These are phyloP conservation scores for Cygnus atratus DNA, from an alignment of 2,113 vertebrate genomes.

Conservation along the genomic window DNA sequence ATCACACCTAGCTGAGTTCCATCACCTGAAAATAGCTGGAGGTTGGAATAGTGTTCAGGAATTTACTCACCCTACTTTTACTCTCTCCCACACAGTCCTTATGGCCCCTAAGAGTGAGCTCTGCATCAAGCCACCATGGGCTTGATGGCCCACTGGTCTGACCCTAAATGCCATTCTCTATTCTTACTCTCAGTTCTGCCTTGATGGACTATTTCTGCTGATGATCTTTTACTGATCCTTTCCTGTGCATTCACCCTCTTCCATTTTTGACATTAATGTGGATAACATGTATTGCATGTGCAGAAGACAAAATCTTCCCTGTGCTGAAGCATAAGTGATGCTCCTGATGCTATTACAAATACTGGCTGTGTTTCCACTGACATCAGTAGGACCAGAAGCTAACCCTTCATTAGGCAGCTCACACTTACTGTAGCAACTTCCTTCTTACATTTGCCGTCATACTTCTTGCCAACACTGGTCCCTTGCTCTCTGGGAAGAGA, in stretches of 20 bases:
- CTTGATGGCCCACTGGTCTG: background rate
- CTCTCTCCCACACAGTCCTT: background rate
- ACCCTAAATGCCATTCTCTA: background rate
- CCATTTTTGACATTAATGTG: accelerated
- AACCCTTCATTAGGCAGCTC: background rate
- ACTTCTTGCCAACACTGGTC: background rate
- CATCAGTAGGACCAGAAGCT: background rate
- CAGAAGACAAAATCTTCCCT: background rate
- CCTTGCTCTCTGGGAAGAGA: slow-evolving; percentile 24
- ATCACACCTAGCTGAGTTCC: background rate
- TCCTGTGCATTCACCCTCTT: background rate
- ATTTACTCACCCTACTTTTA: background rate
- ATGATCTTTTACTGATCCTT: background rate
- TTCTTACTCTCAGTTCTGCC: background rate
- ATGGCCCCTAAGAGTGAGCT: background rate
- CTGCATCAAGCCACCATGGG: background rate
- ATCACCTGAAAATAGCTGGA: background rate
- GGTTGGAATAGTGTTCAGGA: background rate
- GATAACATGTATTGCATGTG: background rate
- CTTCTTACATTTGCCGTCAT: slow-evolving; percentile 13
- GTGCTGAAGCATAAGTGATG: background rate
- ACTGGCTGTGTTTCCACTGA: background rate
- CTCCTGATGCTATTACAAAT: background rate
- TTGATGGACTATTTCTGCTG: background rate
- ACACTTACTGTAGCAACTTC: slow-evolving; percentile 15